Percentiles rank a stretch among this genome's conserved stretches.
These are phyloP conservation scores for Syndactyla subalaris DNA, from an alignment of 2,797 vertebrate species.

Conservation along the genomic window DNA sequence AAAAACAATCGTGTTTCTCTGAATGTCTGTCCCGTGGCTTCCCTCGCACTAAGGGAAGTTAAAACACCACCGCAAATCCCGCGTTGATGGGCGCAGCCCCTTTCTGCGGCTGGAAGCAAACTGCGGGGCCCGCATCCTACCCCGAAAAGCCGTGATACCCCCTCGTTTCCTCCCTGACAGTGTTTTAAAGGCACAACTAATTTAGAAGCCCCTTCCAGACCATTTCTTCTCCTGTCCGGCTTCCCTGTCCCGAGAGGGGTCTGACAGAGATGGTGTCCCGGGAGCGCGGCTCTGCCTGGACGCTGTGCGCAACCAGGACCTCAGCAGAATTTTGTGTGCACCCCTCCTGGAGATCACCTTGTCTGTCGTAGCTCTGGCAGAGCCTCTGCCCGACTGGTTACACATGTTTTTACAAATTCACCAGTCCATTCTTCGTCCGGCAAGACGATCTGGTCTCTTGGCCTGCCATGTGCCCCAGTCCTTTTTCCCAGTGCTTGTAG, in stretches of 20 bases:
- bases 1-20: neutral
- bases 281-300: too few relatives aligned
- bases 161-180: neutral
- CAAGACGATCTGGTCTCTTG: neutral
- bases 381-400: neutral
- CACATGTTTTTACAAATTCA: neutral
- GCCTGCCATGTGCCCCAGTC: neutral
- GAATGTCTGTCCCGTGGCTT: neutral
- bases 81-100: neutral
- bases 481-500: neutral
- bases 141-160: neutral
- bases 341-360: too few relatives aligned
- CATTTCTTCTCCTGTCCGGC: neutral
- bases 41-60: too few relatives aligned
- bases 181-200: neutral
- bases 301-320: rapidly evolving
- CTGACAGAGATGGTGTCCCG: rapidly evolving
- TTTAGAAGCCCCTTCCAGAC: neutral
- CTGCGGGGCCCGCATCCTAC: neutral
- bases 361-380: neutral
- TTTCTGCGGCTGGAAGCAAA: neutral
- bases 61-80: neutral
- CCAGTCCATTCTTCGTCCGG: rapidly evolving
- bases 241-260: neutral
- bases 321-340: neutral